Percentiles rank a stretch among this genome's conserved stretches.
phyloP scores from a whole-genome alignment of 2,113 vertebrate species.

The Phaethon lepturus region DNA sequence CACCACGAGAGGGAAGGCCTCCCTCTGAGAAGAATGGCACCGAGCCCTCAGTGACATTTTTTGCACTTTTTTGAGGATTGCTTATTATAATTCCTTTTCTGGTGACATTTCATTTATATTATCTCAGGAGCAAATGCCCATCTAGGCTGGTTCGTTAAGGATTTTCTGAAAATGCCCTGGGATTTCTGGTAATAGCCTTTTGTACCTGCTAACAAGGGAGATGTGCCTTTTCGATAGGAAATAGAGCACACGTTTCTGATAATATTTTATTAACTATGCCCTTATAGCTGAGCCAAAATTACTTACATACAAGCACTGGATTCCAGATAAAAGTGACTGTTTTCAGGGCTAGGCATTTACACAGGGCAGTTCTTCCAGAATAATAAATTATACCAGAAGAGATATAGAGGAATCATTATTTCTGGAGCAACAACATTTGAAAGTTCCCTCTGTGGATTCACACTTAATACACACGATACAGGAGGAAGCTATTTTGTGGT shows the following conservation, averaged over 20 bases:
- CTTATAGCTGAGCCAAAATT: neutral
- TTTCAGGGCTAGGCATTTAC: neutral
- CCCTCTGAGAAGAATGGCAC: slow-evolving; percentile 51
- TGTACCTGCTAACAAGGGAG: neutral
- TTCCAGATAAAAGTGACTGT: neutral
- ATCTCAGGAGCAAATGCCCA: neutral
- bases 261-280: neutral
- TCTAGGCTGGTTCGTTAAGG: neutral
- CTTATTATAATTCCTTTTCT: neutral
- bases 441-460: neutral
- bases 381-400: neutral
- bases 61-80: neutral
- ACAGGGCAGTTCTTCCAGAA: neutral
- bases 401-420: slow-evolving; percentile 11
- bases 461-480: neutral
- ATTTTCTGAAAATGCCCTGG: neutral
- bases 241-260: neutral
- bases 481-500: slow-evolving; percentile 16
- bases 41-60: neutral
- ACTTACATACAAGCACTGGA: neutral
- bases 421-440: neutral
- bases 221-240: neutral
- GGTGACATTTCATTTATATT: neutral
- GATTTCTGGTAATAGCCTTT: neutral
- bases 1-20: slow-evolving; percentile 37